Conservation (phyloP, 2,113 vertebrate species). For the Embiotoca jacksoni region DNA sequence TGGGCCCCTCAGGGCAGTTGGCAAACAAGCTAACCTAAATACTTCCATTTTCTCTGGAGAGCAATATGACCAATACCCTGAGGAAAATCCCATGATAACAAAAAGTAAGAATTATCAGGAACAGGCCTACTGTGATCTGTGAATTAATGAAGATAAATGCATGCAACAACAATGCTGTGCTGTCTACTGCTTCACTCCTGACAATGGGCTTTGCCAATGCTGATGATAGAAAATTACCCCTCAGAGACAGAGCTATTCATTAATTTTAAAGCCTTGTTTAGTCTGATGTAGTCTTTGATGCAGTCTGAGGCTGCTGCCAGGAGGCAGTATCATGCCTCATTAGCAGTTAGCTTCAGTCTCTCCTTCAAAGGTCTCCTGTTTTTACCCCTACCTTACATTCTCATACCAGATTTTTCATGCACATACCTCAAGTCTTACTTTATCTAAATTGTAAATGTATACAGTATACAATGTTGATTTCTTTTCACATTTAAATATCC, state of each 20-base stretch:
- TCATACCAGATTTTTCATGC: conserved; percentile 31
- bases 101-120: conserved; percentile 65
- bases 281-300: conserved; percentile 85
- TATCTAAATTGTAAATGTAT: conserved; percentile 60
- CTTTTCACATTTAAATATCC: conserved; percentile 3
- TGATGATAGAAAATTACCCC: conserved; percentile 86
- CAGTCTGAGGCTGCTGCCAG: conserved; percentile 76
- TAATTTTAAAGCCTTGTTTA: conserved; percentile 87
- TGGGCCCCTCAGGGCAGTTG: conserved; percentile 51
- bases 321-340: conserved; percentile 80
- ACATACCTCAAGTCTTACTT: conserved; percentile 3
- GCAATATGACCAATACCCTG: conserved; percentile 68
- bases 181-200: conserved; percentile 63
- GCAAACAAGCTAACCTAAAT: conserved; percentile 74
- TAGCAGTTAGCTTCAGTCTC: conserved; percentile 74
- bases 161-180: conserved; percentile 61
- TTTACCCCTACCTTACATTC: conserved; percentile 54
- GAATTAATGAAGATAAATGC: conserved; percentile 83
- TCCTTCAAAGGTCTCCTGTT: conserved; percentile 70
- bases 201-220: conserved; percentile 78
- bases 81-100: conserved; percentile 56
- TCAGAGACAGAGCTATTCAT: conserved; percentile 84
- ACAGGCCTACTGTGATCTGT: conserved; percentile 73
- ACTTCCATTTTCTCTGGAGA: conserved; percentile 58
- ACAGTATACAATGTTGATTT: conserved; percentile 22